These are phyloP conservation scores for Pogonomyrmex californicus DNA, from an alignment of 1,140 invertebrate genomes.

Conservation along the genomic window DNA sequence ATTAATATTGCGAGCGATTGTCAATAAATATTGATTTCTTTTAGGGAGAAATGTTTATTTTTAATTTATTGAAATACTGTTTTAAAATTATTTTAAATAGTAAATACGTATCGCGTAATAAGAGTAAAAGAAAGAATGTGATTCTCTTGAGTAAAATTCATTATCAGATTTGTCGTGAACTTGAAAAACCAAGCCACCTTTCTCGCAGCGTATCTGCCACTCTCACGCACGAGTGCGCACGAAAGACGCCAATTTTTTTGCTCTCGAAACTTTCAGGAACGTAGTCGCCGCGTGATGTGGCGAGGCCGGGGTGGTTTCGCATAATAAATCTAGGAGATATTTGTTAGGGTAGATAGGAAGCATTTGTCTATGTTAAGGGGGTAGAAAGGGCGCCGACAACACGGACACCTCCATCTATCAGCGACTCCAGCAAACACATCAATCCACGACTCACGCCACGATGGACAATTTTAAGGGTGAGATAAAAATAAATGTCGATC, in stretches of 20 bases:
- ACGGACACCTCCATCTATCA: constrained; percentile 84
- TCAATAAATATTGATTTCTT: constrained; percentile 31
- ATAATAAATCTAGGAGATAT: constrained; percentile 86
- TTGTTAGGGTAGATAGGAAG: constrained; percentile 80
- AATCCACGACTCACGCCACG: constrained; percentile 80
- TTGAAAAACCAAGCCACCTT: constrained; percentile 64
- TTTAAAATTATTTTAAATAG: background rate
- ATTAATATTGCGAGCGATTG: background rate
- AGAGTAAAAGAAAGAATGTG: background rate
- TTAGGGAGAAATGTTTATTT: constrained; percentile 29
- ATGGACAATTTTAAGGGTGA: constrained; percentile 80
- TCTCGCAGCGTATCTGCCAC: constrained; percentile 65
- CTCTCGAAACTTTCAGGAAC: constrained; percentile 73
- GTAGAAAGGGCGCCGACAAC: constrained; percentile 81
- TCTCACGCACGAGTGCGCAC: constrained; percentile 69
- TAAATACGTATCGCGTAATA: background rate
- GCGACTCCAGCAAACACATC: constrained; percentile 82
- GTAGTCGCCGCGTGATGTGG: constrained; percentile 64
- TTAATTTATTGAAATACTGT: constrained; percentile 63
- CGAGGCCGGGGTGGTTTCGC: constrained; percentile 77
- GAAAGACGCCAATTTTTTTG: constrained; percentile 77
- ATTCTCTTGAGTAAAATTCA: constrained; percentile 46
- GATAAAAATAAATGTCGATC: constrained; percentile 77
- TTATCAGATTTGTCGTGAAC: constrained; percentile 65
- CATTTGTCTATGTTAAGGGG: constrained; percentile 84